Evolutionary conservation across 1,140 invertebrate genomes (phyloP).

Genomic region (Augochlora pura): DNA sequence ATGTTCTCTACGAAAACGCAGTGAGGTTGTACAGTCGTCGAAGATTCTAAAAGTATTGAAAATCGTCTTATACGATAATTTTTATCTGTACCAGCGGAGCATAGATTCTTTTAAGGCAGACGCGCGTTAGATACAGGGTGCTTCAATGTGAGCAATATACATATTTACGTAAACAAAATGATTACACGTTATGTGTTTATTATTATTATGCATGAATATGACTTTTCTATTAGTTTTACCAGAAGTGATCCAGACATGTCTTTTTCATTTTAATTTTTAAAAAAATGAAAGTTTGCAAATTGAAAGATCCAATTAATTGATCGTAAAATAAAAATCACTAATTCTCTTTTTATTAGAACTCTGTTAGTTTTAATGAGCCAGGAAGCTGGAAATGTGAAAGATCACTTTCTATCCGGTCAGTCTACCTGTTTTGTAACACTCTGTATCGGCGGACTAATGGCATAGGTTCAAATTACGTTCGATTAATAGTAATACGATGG

Average conservation of each 20-base stretch:
- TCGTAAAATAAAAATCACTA: too few species aligned
- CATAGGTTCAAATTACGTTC: background rate
- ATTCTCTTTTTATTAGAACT: too few species aligned
- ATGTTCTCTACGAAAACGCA: constrained; percentile 52
- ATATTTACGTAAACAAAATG: background rate
- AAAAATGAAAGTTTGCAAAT: too few species aligned
- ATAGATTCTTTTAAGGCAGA: background rate
- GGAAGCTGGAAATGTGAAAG: too few species aligned
- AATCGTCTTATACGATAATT: constrained; percentile 32
- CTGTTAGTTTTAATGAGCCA: too few species aligned
- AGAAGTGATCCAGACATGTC: too few species aligned
- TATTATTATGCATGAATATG: too few species aligned
- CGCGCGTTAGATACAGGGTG: background rate
- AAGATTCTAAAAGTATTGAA: constrained; percentile 51
- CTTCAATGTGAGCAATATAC: background rate
- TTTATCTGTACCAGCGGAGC: background rate
- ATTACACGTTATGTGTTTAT: too few species aligned
- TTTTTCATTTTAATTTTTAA: too few species aligned
- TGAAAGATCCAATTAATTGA: too few species aligned
- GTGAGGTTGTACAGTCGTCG: constrained; percentile 30
- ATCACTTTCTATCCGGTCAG: background rate
- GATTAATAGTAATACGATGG: too few species aligned
- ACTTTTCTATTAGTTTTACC: too few species aligned
- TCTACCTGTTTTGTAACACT: background rate
- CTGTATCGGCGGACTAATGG: background rate